Evolutionary conservation across 2,113 vertebrate genomes (phyloP), one percentile per base, ranked within the genome.

Genomic region (Oncorhynchus nerka): DNA sequence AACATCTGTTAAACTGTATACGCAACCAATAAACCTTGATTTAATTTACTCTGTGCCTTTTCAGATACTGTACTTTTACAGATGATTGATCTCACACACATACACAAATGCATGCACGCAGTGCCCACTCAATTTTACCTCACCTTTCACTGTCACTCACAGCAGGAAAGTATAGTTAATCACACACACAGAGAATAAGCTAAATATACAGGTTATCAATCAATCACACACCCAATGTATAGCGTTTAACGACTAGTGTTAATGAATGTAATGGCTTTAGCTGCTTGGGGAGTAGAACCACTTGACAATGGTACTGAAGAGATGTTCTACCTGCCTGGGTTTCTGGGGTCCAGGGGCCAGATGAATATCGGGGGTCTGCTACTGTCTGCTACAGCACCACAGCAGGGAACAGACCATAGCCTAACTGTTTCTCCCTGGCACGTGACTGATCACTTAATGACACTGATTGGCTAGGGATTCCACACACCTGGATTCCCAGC

Each of bases 231-330:
- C 70, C 19, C 71, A 73, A 26, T 69, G 79, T 73, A 22, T 26
- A 19, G 77, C 32, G 77, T 70, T 81, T 87, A 88, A 87, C 82
- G 83, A 87, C 83, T 79, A 84, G 79, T 82, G 73, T 74, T 86
- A 84, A 88, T 85, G 22, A 65, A 75, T 85, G 74, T 83, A 86
- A 88, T 80, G 81, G 81, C 79, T 73, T 86, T 69, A 82, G 76
- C 75, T 85, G 80, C 83, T 85, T 75, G 32, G 85, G 84, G 82
- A 89, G 75, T 75, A 78, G n/a, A 83, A 67, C 59, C 66, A 45
- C 72, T 80, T 67, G 61, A 68, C 59, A 79, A 75, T 81, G 70
- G 81, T 78, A 87, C 72, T 82, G 39, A 39, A 39, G 76, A 71
- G 66, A 66, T 13, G 73, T 83, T 85, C 83, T 76, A 78, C 73